phyloP scores from a whole-genome alignment of 2,797 vertebrate species.

The Eulemur albifrons region DNA sequence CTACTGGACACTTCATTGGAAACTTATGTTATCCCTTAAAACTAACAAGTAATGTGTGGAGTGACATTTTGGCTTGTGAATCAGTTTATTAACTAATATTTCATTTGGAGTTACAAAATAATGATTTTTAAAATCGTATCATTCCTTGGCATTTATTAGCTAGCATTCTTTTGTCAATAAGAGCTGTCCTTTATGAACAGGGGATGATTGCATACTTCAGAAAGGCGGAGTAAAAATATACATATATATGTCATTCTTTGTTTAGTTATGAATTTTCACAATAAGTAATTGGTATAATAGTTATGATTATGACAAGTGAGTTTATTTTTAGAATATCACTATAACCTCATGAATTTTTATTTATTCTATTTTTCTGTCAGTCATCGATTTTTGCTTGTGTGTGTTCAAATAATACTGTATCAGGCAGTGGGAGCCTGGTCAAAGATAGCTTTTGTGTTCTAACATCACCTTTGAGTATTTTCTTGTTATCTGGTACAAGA shows the following conservation, averaged over 20 bases:
- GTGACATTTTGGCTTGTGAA: not conserved
- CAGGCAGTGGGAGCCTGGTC: not conserved
- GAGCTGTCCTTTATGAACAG: not conserved
- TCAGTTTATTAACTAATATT: slow-evolving; percentile 7
- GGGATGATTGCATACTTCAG: not conserved
- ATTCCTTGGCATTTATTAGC: not conserved
- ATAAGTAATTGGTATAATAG: not conserved
- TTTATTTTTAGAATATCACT: not conserved
- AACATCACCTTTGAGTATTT: not conserved
- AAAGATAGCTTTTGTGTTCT: not conserved
- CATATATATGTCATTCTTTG: not conserved
- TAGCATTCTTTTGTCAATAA: not conserved
- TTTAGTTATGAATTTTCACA: not conserved
- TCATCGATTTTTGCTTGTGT: not conserved
- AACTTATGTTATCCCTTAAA: not conserved
- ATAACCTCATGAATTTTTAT: not conserved
- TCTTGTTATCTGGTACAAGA: not conserved
- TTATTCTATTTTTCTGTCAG: not conserved
- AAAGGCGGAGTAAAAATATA: not conserved
- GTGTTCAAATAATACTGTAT: not conserved
- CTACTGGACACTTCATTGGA: not conserved
- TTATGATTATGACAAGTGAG: not conserved
- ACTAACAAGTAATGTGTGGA: not conserved
- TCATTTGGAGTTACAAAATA: not conserved
- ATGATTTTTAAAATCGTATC: not conserved